These are phyloP conservation scores for Rhagonycha fulva DNA, from an alignment of 2,888 invertebrate species.

Conservation along the genomic window DNA sequence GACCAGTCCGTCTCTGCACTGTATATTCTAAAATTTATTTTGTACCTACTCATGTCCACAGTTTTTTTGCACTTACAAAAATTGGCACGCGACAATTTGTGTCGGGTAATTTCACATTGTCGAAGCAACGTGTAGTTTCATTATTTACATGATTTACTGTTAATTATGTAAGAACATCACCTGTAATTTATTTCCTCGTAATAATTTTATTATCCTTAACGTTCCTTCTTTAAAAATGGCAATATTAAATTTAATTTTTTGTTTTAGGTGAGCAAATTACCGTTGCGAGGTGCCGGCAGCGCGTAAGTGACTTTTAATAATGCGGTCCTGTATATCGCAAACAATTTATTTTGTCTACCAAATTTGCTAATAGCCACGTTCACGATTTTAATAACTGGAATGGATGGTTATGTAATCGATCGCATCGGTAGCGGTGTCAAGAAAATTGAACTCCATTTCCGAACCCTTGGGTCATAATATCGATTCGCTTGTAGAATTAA, in stretches of 20 bases:
- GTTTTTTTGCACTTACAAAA: not conserved
- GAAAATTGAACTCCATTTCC: slow-evolving; percentile 12
- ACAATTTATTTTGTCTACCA: not conserved
- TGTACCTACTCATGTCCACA: too few species aligned
- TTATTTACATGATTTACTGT: not conserved
- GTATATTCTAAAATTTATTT: too few species aligned
- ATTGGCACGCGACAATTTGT: not conserved
- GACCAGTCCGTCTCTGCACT: too few species aligned
- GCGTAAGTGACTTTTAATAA: not conserved
- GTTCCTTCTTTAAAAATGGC: not conserved
- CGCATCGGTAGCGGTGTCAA: slow-evolving; percentile 11
- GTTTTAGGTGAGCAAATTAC: not conserved
- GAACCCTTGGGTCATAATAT: slow-evolving; percentile 13
- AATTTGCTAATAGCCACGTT: not conserved
- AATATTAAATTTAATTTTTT: not conserved
- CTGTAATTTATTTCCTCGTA: not conserved
- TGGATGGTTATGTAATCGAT: slow-evolving; percentile 23
- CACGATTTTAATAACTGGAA: slow-evolving; percentile 23
- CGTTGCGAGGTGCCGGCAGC: not conserved
- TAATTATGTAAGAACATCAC: not conserved
- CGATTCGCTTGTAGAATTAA: slow-evolving; percentile 20
- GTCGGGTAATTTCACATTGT: not conserved
- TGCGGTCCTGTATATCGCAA: not conserved
- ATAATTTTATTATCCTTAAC: not conserved
- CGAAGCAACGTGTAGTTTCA: not conserved